Evolutionary conservation across 2,888 invertebrate genomes (phyloP).

Genomic region (Pterostichus madidus): DNA sequence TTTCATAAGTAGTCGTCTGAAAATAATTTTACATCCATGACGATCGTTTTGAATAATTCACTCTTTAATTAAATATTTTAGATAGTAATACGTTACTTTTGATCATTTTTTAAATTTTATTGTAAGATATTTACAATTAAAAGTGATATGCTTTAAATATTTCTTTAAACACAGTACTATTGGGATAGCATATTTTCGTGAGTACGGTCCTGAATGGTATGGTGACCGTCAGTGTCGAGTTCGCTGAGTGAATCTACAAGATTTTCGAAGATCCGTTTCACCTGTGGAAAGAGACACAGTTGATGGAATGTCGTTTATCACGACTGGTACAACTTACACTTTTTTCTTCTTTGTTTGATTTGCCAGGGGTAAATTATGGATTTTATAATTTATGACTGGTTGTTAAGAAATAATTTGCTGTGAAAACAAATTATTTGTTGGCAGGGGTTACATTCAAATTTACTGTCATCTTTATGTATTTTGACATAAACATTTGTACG

Average conservation of each 20-base stretch:
- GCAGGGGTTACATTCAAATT: conserved; percentile 17
- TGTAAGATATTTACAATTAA: too few relatives aligned
- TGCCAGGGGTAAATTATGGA: conserved; percentile 37
- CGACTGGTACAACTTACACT: conserved; percentile 4
- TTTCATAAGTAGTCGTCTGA: too few relatives aligned
- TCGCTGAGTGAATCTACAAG: conserved; percentile 31
- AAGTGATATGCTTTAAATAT: too few relatives aligned
- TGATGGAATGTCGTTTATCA: conserved; percentile 52
- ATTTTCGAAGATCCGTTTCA: conserved; percentile 33
- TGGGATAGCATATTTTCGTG: too few relatives aligned
- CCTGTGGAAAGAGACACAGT: conserved; percentile 29
- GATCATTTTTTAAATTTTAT: too few relatives aligned
- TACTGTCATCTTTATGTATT: conserved; percentile 26
- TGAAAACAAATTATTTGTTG: conserved; percentile 43
- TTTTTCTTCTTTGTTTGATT: conserved; percentile 20
- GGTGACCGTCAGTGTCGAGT: neutral
- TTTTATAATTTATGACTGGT: conserved; percentile 44
- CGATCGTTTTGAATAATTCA: too few relatives aligned
- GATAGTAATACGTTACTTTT: too few relatives aligned
- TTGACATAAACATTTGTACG: conserved; percentile 10
- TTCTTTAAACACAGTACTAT: too few relatives aligned
- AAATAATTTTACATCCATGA: too few relatives aligned
- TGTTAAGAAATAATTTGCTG: conserved; percentile 46
- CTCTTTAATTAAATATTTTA: too few relatives aligned
- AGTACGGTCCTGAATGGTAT: neutral